Base-by-base conservation (phyloP, 2,797 vertebrate genomes). In the Rhinella marina region DNA sequence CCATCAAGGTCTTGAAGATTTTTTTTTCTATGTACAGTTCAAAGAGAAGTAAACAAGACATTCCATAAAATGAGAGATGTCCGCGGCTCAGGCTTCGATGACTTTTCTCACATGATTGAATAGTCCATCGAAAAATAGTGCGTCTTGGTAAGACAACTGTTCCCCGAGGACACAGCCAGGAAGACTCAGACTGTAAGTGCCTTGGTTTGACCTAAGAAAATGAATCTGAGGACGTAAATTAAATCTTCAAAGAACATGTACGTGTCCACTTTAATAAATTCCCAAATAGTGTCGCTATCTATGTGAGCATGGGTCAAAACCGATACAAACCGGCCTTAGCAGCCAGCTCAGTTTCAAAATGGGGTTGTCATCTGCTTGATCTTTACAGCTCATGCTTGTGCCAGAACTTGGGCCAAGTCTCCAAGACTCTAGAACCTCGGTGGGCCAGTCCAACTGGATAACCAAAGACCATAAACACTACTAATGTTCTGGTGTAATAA, bases 1-100 rank as follows among this genome's bases (percentile, higher is more conserved):
- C 90, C 90, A 89, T 77, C 78, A 77, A 77, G 54, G 89, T 85
- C 90, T 87, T 27, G 64, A 77, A 88, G 91, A 87, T 84, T 79
- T 27, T 85, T 82, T 90, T 90, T 86, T 68, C 25, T 66, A 52
- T 81, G 79, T 82, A 59, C n/a, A 83, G 29, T 83, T 25, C 23
- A 27, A 52, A 70, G 16, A 25, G 16, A 57, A 32, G 70, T 83
- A 23, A 66, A 25, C 29, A 80, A 21, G 23, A 66, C 11, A 80
- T 29, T 41, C 41, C 41, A 41, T 41, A 21, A 61, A 80, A 59
- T 61, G 4, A 61, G 56, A 61, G 9, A 59, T 41, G 17, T 23
- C 57, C 32, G 41, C 17, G 27, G 70, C 29, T 11, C 6, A 16
- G 29, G 14, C 23, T 72, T 19, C 7, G 5, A 9, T 9, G 4